A percentile compares a stretch with the other conserved stretches of the same genome.
Evolutionary conservation across 2,888 invertebrate genomes (phyloP).

Genomic region (Euplexia lucipara): DNA sequence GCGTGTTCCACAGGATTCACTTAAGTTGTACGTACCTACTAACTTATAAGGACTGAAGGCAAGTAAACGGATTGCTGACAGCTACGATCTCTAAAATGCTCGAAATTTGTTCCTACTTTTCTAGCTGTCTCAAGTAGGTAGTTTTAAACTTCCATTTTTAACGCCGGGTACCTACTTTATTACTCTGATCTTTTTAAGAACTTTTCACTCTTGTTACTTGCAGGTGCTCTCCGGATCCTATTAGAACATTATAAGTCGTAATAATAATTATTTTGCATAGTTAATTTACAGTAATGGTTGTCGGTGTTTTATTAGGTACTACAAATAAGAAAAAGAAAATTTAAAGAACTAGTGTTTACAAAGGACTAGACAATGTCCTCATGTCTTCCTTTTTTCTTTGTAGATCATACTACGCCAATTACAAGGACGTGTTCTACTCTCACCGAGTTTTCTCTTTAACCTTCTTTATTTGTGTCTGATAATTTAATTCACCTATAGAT

Average conservation of each 20-base stretch:
- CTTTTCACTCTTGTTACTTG: neutral
- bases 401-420: slow-evolving; percentile 12
- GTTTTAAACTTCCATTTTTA: slow-evolving; percentile 29
- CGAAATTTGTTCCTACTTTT: slow-evolving; percentile 35
- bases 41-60: neutral
- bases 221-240: no score
- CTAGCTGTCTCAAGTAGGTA: slow-evolving; percentile 13
- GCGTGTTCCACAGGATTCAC: slow-evolving; percentile 4
- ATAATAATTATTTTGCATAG: no score
- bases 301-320: no score
- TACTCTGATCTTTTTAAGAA: slow-evolving; percentile 6
- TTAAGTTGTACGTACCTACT: neutral
- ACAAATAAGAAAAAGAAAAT: no score
- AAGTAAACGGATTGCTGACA: slow-evolving; percentile 25
- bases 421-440: slow-evolving; percentile 4
- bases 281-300: no score
- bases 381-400: neutral
- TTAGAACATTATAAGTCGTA: no score
- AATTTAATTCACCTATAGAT: slow-evolving; percentile 53
- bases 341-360: no score
- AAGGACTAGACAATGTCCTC: neutral
- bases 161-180: slow-evolving; percentile 12
- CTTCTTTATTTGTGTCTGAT: slow-evolving; percentile 36
- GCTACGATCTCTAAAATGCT: slow-evolving; percentile 25
- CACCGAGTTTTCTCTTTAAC: slow-evolving; percentile 11